Evolutionary conservation across 2,113 vertebrate genomes (phyloP).

Genomic region (Sturnira hondurensis): DNA sequence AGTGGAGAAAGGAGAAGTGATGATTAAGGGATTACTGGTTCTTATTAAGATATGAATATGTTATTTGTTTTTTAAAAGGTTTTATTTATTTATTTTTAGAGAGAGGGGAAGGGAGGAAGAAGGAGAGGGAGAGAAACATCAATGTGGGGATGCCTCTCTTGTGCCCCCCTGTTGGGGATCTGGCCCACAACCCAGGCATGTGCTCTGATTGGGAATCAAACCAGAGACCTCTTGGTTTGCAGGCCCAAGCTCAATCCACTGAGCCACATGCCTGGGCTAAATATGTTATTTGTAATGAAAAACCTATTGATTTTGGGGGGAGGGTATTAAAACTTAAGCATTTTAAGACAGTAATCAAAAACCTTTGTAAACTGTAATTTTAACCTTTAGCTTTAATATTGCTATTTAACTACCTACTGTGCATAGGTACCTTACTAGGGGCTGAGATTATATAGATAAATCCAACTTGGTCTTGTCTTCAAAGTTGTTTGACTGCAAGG

Average conservation of each 20-base stretch:
- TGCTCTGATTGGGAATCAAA: too few relatives aligned
- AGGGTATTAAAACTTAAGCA: not conserved
- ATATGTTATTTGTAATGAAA: conserved; percentile 46
- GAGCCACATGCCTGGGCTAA: not conserved
- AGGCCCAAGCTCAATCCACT: too few relatives aligned
- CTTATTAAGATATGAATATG: conserved; percentile 50
- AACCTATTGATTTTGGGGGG: conserved; percentile 58
- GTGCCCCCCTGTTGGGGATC: too few relatives aligned
- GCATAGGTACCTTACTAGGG: not conserved
- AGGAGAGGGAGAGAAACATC: too few relatives aligned
- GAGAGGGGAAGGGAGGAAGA: too few relatives aligned
- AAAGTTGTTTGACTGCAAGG: not conserved
- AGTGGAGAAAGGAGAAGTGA: not conserved
- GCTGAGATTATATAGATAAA: not conserved
- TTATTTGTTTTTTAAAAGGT: not conserved
- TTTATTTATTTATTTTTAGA: too few relatives aligned
- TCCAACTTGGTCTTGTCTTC: not conserved
- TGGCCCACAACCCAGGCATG: too few relatives aligned
- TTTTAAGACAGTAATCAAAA: conserved; percentile 43
- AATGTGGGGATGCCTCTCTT: too few relatives aligned
- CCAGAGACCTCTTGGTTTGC: too few relatives aligned
- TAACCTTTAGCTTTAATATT: not conserved
- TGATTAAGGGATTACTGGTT: conserved; percentile 42
- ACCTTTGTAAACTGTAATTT: conserved; percentile 5
- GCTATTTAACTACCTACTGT: not conserved